A percentile compares a stretch with the other conserved stretches of the same genome.
Conservation (phyloP, 1,140 invertebrate genomes). For the Cyclargus thomasi region DNA sequence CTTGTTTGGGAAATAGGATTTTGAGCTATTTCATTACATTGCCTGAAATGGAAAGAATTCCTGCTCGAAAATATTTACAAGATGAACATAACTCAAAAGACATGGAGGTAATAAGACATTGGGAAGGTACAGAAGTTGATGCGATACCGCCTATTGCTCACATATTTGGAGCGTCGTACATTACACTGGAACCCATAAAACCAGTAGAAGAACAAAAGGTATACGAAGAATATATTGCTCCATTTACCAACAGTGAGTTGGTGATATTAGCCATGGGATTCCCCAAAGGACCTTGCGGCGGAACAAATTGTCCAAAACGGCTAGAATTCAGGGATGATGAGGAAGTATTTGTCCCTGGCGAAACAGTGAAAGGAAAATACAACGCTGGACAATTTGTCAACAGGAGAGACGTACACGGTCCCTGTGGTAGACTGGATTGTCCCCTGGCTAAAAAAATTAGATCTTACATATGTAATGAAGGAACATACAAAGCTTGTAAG, state of each 20-base stretch:
- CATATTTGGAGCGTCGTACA: slow-evolving; percentile 62
- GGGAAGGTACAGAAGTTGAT: slow-evolving; percentile 63
- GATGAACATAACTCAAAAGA: slow-evolving; percentile 64
- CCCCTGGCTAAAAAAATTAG: slow-evolving; percentile 64
- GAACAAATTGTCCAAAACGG: slow-evolving; percentile 63
- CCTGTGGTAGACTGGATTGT: slow-evolving; percentile 63
- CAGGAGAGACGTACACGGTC: slow-evolving; percentile 62
- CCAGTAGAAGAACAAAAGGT: slow-evolving; percentile 45
- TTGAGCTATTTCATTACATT: slow-evolving; percentile 59
- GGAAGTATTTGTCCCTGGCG: slow-evolving; percentile 61
- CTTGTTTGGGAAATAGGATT: slow-evolving; percentile 59
- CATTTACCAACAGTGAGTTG: slow-evolving; percentile 55
- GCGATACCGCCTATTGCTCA: slow-evolving; percentile 55
- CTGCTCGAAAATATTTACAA: slow-evolving; percentile 59
- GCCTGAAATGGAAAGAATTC: slow-evolving; percentile 65
- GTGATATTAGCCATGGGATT: slow-evolving; percentile 66
- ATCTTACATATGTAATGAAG: slow-evolving; percentile 51
- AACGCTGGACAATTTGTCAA: slow-evolving; percentile 63
- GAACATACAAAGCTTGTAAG: slow-evolving; percentile 57
- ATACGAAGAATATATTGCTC: slow-evolving; percentile 59
- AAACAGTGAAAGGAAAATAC: slow-evolving; percentile 56
- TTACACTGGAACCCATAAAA: slow-evolving; percentile 50
- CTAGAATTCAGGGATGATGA: slow-evolving; percentile 64
- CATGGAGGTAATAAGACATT: slow-evolving; percentile 62
- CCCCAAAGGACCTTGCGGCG: slow-evolving; percentile 66